Evolutionary conservation across 2,797 vertebrate genomes (phyloP), one percentile per base, ranked within the genome.

Genomic region (Takifugu ocellatus): DNA sequence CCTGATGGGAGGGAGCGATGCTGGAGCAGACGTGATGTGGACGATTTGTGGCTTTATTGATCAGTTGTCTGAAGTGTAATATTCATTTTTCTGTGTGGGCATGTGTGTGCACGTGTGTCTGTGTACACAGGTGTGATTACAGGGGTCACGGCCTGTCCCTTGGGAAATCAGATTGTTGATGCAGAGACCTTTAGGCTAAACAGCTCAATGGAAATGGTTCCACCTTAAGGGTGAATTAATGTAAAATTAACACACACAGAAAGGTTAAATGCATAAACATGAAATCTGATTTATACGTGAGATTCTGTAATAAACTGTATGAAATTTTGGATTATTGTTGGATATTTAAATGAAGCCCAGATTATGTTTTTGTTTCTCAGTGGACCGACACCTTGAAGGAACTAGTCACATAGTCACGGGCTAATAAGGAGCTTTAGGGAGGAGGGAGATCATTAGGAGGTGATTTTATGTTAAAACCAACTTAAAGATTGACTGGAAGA

Each of bases 151-250:
- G 61, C 16, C 52, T 17, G n/a, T 63, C 82, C 53, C 56, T 15
- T 61, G 78, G 85, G 85, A 86, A 87, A 89, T 86, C 70, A 74
- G 71, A 61, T 74, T 52, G 70, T 60, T 68, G 58, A 78, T 67
- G 72, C 56, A 55, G 58, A 59, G 61, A 57, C 47, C 67, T 70
- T 75, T 26, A 44, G 17, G 47, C 51, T 66, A 51, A 64, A 74
- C 49, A 49, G 72, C 70, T 46, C 54, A 25, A 26, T 4, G 5
- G 49, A 29, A 42, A 51, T 27, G 29, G 50, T 2, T 46, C 6
- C 6, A 43, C 42, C 4, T 12, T 12, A 43, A 43, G 1, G 42
- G 16, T 21, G 17, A 46, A 46, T 46, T 46, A 21, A 46, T n/a
- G 17, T 8, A 46, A 46, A 46, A 46, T 21, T 21, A 21, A 21